Percentiles rank a stretch among this genome's conserved stretches.
phyloP scores from a whole-genome alignment of 2,888 invertebrate genomes.

The Ischnus inquisitorius region DNA sequence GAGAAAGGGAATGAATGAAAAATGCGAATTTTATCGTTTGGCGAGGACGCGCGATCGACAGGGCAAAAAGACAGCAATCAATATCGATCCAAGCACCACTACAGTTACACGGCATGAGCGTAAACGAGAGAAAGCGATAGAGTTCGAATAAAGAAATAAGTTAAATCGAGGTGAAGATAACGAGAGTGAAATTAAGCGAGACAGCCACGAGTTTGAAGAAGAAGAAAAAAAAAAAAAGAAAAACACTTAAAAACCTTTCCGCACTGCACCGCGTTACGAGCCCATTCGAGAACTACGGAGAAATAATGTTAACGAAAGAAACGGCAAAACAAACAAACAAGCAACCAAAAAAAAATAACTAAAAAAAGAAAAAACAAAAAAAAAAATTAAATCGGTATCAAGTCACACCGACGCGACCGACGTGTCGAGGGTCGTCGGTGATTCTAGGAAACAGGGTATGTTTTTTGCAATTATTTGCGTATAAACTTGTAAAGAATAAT shows the following conservation, averaged over 20 bases:
- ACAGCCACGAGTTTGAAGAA: constrained; percentile 39
- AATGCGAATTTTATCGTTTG: constrained; percentile 19
- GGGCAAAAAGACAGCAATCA: constrained; percentile 43
- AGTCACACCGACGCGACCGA: constrained; percentile 76
- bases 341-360: constrained; percentile 10
- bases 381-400: constrained; percentile 80
- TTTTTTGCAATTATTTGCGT: constrained; percentile 95
- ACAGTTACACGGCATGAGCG: constrained; percentile 42
- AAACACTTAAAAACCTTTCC: constrained; percentile 72
- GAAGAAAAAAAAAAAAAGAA: constrained; percentile 57
- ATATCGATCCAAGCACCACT: constrained; percentile 53
- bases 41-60: constrained; percentile 20
- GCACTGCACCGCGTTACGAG: constrained; percentile 78
- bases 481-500: constrained; percentile 83
- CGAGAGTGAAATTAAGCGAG: constrained; percentile 12
- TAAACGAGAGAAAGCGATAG: constrained; percentile 43
- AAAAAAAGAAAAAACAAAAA: constrained; percentile 57
- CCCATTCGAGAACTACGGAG: constrained; percentile 39
- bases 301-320: constrained; percentile 5
- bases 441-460: constrained; percentile 98
- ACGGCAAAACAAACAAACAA: constrained; percentile 24
- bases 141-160: constrained; percentile 12
- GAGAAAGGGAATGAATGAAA: constrained; percentile 20
- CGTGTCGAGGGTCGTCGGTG: constrained; percentile 85
- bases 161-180: constrained; percentile 32